These are phyloP conservation scores for Coranthus polyacanthus DNA, from an alignment of 2,797 vertebrate species.

Conservation along the genomic window DNA sequence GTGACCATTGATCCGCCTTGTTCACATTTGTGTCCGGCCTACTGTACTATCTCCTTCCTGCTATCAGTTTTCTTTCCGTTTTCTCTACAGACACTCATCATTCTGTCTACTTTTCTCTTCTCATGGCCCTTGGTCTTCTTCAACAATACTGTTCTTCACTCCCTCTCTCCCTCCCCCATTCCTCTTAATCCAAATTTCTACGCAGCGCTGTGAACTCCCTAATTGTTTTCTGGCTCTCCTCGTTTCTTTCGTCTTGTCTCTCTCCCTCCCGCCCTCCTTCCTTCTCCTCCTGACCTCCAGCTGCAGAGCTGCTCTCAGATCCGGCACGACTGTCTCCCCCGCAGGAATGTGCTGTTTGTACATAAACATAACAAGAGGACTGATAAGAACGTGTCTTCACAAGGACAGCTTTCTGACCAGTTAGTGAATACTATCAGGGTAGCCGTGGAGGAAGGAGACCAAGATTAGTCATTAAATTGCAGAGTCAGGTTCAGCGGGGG, in stretches of 20 bases:
- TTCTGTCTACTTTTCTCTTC: constrained; percentile 16
- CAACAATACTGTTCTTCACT: constrained; percentile 7
- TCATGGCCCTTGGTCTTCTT: constrained; percentile 22
- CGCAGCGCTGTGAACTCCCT: constrained; percentile 22
- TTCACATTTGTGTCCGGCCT: too few species aligned
- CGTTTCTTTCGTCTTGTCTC: constrained; percentile 25
- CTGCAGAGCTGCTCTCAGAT: constrained; percentile 37
- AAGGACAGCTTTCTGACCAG: constrained; percentile 49
- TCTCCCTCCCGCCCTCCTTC: constrained; percentile 2
- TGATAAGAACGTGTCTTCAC: constrained; percentile 68
- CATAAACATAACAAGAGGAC: constrained; percentile 65
- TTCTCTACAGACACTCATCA: not conserved
- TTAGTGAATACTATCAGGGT: constrained; percentile 20
- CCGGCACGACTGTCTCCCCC: constrained; percentile 35
- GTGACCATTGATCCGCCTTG: not conserved
- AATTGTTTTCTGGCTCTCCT: constrained; percentile 48
- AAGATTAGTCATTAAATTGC: constrained; percentile 31
- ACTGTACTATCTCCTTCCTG: not conserved
- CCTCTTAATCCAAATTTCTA: constrained; percentile 19
- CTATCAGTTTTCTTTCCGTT: not conserved
- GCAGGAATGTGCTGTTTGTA: constrained; percentile 78
- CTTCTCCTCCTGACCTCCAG: constrained; percentile 62
- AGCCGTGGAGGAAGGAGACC: constrained; percentile 26
- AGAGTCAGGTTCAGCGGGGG: constrained; percentile 16
- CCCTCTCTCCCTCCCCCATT: constrained; percentile 7